These are phyloP conservation scores for Macrochelys suwanniensis DNA, from an alignment of 2,797 vertebrate species.

Conservation along the genomic window DNA sequence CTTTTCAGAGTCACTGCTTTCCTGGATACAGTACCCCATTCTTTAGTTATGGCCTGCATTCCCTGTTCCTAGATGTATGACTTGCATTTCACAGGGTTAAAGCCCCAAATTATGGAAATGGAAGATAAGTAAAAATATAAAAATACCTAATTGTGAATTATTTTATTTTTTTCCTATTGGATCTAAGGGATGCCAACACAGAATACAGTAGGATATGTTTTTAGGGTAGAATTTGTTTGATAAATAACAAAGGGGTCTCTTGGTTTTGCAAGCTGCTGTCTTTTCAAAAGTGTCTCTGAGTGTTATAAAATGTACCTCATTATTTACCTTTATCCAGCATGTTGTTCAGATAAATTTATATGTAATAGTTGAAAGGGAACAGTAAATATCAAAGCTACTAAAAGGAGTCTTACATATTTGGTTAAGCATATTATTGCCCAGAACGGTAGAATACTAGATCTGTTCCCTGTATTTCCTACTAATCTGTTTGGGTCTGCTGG, in stretches of 20 bases:
- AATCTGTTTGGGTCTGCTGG: not conserved
- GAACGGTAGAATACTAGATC: not conserved
- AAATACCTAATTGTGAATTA: not conserved
- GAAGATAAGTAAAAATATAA: not conserved
- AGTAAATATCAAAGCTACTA: not conserved
- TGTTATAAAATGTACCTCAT: not conserved
- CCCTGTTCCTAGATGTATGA: not conserved
- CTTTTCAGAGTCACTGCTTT: not conserved
- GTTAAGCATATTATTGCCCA: not conserved
- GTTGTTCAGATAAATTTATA: not conserved
- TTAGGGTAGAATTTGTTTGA: not conserved
- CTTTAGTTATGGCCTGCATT: not conserved
- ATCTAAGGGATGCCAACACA: not conserved
- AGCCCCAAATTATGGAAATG: not conserved
- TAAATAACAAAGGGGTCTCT: not conserved
- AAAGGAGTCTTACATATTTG: not conserved
- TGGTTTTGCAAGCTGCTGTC: not conserved
- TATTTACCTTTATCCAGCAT: not conserved
- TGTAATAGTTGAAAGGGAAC: not conserved
- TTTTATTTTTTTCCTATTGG: not conserved
- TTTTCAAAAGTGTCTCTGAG: not conserved
- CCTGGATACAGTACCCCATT: not conserved
- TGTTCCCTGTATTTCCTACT: not conserved
- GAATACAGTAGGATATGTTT: not conserved
- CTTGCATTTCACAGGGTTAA: not conserved